Conservation (phyloP, 2,888 invertebrate species). For the Holacanthella duospinosa region DNA sequence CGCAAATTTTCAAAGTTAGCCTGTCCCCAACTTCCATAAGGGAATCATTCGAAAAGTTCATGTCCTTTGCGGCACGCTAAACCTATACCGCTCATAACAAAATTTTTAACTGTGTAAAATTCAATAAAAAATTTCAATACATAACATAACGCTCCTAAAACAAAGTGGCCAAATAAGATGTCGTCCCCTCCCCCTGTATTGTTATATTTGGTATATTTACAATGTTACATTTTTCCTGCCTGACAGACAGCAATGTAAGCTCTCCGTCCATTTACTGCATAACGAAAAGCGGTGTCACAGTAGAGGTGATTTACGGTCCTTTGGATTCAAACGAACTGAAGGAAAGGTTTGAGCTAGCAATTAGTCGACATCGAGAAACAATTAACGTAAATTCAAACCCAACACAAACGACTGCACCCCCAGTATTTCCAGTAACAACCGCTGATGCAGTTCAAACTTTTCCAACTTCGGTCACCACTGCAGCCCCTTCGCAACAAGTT, state of each 20-base stretch:
- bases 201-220: too few relatives aligned
- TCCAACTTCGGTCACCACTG: neutral
- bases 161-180: too few relatives aligned
- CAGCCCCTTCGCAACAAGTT: neutral
- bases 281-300: constrained; percentile 63
- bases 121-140: too few relatives aligned
- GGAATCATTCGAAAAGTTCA: too few relatives aligned
- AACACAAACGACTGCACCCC: neutral
- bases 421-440: neutral
- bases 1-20: too few relatives aligned
- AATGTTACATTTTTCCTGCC: too few relatives aligned
- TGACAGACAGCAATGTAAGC: constrained; percentile 31
- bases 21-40: too few relatives aligned
- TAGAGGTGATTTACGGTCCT: constrained; percentile 63
- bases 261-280: constrained; percentile 75
- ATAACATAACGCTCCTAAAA: too few relatives aligned
- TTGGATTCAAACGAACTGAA: constrained; percentile 53
- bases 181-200: too few relatives aligned
- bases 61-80: too few relatives aligned
- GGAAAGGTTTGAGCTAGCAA: constrained; percentile 54
- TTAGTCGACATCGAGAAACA: constrained; percentile 46
- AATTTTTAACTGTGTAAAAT: too few relatives aligned
- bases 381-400: neutral
- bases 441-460: neutral
- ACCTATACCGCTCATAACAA: too few relatives aligned